These are phyloP conservation scores for Lamprologus speciosus DNA, from an alignment of 2,113 vertebrate species.

Conservation along the genomic window DNA sequence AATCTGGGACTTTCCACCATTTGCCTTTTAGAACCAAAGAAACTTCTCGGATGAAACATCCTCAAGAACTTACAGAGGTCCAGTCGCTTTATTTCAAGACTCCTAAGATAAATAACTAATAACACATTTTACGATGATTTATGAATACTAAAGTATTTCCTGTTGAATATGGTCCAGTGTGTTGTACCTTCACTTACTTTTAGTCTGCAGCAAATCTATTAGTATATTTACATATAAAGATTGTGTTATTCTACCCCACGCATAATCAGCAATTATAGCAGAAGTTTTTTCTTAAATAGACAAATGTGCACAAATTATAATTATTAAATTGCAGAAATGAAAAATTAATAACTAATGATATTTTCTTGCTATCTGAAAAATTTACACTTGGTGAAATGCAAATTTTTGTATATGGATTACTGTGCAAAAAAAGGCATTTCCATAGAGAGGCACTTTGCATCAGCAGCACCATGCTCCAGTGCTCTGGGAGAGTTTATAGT, in stretches of 20 bases:
- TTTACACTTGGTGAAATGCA: not conserved
- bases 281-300: accelerated
- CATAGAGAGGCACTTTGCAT: not conserved
- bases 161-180: accelerated
- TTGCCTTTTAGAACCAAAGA: not conserved
- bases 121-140: accelerated
- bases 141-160: not conserved
- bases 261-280: not conserved
- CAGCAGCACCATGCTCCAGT: not conserved
- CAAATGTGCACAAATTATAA: not conserved
- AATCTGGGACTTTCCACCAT: not conserved
- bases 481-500: not conserved
- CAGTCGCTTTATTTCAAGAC: accelerated
- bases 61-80: not conserved
- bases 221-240: not conserved
- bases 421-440: not conserved
- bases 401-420: not conserved
- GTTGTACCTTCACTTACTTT: not conserved
- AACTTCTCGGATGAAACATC: not conserved
- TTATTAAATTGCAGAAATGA: accelerated
- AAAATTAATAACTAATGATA: accelerated
- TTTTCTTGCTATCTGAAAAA: not conserved
- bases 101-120: not conserved
- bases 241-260: not conserved
- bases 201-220: not conserved